Percentiles rank a stretch among this genome's conserved stretches.
Conservation (phyloP, 2,797 vertebrate species). For the Smutsia temminckii region DNA sequence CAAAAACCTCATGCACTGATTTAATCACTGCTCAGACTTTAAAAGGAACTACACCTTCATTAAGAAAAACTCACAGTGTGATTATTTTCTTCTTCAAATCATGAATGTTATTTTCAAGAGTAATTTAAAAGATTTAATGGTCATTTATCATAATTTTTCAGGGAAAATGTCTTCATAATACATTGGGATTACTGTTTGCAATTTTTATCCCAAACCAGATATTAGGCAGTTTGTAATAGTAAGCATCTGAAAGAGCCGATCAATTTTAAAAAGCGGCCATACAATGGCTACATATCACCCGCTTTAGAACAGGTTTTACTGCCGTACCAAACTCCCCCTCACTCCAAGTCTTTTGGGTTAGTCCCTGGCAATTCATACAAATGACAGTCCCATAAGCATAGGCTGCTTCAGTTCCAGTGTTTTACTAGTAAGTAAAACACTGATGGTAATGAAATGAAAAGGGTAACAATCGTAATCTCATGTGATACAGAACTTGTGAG, state of each 20-base stretch:
- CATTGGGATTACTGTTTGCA: not conserved
- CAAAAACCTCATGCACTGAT: not conserved
- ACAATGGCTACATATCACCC: not conserved
- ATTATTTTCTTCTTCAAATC: not conserved
- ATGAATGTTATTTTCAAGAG: not conserved
- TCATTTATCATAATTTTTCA: not conserved
- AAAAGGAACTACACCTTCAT: not conserved
- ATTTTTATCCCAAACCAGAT: not conserved
- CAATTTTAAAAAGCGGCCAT: not conserved
- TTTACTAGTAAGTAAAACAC: not conserved
- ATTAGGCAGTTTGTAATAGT: not conserved
- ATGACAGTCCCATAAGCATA: not conserved
- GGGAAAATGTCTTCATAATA: conserved; percentile 30
- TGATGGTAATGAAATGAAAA: not conserved
- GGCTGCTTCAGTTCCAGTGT: not conserved
- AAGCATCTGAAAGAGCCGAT: not conserved
- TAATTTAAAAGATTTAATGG: not conserved
- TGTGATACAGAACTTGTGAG: not conserved
- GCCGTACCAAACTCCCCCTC: not conserved
- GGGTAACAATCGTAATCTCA: not conserved
- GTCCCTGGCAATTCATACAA: not conserved
- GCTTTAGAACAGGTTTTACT: conserved; percentile 11
- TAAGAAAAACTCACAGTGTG: conserved; percentile 1
- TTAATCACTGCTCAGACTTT: not conserved
- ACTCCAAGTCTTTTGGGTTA: not conserved